A percentile compares a stretch with the other conserved stretches of the same genome.
phyloP scores from a whole-genome alignment of 1,140 invertebrate species.

The Asbolus verrucosus region DNA sequence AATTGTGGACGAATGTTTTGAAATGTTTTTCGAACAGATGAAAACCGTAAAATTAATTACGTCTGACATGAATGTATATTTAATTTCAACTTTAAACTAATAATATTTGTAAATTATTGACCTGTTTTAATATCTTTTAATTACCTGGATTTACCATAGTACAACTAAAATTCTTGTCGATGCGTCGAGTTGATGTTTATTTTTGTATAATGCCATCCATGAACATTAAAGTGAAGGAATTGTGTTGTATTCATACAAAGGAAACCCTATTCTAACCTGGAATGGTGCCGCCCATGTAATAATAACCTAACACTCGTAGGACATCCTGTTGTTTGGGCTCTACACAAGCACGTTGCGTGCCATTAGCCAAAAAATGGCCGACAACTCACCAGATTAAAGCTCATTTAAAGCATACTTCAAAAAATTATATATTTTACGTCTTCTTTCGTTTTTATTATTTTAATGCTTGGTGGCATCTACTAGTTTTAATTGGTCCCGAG shows the following conservation, averaged over 20 bases:
- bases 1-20: slow-evolving; percentile 33
- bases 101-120: slow-evolving; percentile 35
- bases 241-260: slow-evolving; percentile 33
- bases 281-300: slow-evolving; percentile 35
- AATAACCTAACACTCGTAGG: slow-evolving; percentile 37
- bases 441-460: slow-evolving; percentile 1
- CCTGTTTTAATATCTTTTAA: slow-evolving; percentile 36
- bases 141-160: slow-evolving; percentile 12
- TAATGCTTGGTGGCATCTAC: not conserved
- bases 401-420: not conserved
- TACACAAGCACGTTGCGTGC: slow-evolving; percentile 17
- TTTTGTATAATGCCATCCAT: slow-evolving; percentile 19
- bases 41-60: slow-evolving; percentile 39
- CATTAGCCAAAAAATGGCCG: slow-evolving; percentile 33
- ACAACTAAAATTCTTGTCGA: slow-evolving; percentile 23
- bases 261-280: slow-evolving; percentile 36
- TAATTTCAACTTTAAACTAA: slow-evolving; percentile 36
- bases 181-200: slow-evolving; percentile 3
- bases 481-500: not conserved
- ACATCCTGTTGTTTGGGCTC: slow-evolving; percentile 32
- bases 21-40: slow-evolving; percentile 38
- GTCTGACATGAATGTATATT: slow-evolving; percentile 29
- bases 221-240: slow-evolving; percentile 18
- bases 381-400: slow-evolving; percentile 5
- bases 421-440: not conserved